phyloP scores from a whole-genome alignment of 2,888 invertebrate genomes.

The Pammene fasciana region DNA sequence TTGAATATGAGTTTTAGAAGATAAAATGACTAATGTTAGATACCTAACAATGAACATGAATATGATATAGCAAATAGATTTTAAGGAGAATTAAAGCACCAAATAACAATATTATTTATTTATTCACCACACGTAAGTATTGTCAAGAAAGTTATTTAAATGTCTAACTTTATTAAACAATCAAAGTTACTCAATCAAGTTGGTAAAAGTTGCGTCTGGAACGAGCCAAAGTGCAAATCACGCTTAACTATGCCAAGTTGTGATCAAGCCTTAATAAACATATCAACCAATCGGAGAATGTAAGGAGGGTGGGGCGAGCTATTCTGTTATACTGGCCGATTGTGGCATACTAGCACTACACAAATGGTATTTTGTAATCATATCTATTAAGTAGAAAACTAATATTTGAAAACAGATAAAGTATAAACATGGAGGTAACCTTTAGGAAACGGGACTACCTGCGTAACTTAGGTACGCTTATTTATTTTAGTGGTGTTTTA shows the following conservation, averaged over 20 bases:
- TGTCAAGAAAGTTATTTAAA: conserved; percentile 31
- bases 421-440: too few relatives aligned
- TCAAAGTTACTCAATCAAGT: conserved; percentile 37
- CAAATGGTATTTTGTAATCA: neutral
- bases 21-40: too few relatives aligned
- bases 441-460: too few relatives aligned
- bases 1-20: too few relatives aligned
- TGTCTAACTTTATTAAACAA: conserved; percentile 37
- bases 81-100: neutral
- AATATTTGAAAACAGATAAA: too few relatives aligned
- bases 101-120: conserved; percentile 5
- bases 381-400: neutral
- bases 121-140: conserved; percentile 1
- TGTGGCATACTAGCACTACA: neutral
- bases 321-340: conserved; percentile 16
- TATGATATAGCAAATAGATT: neutral
- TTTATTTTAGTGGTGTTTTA: too few relatives aligned
- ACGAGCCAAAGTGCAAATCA: conserved; percentile 43
- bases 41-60: too few relatives aligned
- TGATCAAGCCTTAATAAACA: conserved; percentile 66
- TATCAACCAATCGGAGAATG: conserved; percentile 64
- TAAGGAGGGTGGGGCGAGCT: conserved; percentile 45
- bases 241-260: conserved; percentile 51
- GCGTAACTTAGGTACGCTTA: too few relatives aligned
- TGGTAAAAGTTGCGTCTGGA: conserved; percentile 32